Conservation (phyloP, 2,797 vertebrate genomes). For the Acanthiza pusilla region DNA sequence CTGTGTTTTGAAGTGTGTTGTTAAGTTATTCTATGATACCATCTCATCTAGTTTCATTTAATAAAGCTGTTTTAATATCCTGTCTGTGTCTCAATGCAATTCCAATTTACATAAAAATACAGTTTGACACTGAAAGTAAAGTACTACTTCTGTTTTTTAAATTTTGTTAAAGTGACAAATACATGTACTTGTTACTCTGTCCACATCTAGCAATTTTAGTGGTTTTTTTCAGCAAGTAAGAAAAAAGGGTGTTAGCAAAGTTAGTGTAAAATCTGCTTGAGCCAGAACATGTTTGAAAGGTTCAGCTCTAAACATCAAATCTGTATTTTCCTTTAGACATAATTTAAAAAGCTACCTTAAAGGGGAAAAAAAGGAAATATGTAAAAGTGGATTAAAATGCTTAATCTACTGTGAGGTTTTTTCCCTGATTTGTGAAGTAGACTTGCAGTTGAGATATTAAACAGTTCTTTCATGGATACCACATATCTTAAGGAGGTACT, state of each 20-base stretch:
- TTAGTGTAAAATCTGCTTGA: neutral
- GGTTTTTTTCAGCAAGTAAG: neutral
- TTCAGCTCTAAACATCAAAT: neutral
- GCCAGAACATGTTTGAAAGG: neutral
- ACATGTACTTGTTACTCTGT: neutral
- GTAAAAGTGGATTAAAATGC: neutral
- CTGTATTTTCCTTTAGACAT: neutral
- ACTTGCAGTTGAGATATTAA: neutral
- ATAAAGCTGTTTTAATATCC: constrained; percentile 6
- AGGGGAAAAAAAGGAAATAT: accelerated
- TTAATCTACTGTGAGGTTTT: neutral
- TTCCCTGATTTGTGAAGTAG: neutral
- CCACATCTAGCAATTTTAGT: neutral
- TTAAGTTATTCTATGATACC: neutral
- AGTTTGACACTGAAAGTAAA: neutral
- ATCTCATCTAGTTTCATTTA: neutral
- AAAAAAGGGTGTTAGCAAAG: neutral
- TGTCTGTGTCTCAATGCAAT: neutral
- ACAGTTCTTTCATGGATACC: neutral
- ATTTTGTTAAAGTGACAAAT: neutral
- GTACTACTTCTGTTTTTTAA: neutral
- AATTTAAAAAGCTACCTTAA: neutral
- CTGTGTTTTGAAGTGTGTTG: neutral
- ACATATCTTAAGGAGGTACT: neutral
- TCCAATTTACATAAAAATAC: neutral